Evolutionary conservation across 2,888 invertebrate genomes (phyloP).

Genomic region (Eudasyphora cyanicolor): DNA sequence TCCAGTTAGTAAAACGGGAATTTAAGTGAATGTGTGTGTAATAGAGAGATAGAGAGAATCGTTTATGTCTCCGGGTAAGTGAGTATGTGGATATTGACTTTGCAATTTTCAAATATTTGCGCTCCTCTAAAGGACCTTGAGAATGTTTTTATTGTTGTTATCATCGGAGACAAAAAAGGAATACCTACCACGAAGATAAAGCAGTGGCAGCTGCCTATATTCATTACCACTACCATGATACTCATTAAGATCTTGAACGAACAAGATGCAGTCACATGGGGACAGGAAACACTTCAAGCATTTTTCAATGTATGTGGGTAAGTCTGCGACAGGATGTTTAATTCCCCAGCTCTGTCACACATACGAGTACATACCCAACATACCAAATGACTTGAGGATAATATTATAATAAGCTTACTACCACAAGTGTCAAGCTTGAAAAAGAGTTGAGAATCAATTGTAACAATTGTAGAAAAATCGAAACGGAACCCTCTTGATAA

Average conservation of each 20-base stretch:
- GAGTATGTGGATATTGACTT: constrained; percentile 46
- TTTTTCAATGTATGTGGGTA: not conserved
- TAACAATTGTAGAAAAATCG: no score
- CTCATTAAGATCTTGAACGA: constrained; percentile 26
- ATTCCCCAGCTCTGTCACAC: not conserved
- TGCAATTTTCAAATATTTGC: constrained; percentile 59
- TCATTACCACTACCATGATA: not conserved
- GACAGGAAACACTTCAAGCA: not conserved
- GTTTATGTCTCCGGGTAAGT: no score
- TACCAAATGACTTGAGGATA: no score
- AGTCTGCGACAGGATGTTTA: not conserved
- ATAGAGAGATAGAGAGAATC: no score
- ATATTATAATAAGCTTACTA: no score
- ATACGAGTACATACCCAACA: not conserved
- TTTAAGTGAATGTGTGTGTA: no score
- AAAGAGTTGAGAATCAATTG: no score
- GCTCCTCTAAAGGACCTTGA: constrained; percentile 51
- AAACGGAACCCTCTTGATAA: no score
- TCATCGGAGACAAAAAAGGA: constrained; percentile 37
- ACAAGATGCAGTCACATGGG: not conserved
- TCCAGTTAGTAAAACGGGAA: not conserved
- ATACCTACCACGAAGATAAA: no score
- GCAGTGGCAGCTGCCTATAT: not conserved
- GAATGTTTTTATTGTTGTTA: constrained; percentile 57
- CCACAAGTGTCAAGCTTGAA: no score